These are phyloP conservation scores for Ficedula albicollis DNA, from an alignment of 2,797 vertebrate genomes.

Conservation along the genomic window DNA sequence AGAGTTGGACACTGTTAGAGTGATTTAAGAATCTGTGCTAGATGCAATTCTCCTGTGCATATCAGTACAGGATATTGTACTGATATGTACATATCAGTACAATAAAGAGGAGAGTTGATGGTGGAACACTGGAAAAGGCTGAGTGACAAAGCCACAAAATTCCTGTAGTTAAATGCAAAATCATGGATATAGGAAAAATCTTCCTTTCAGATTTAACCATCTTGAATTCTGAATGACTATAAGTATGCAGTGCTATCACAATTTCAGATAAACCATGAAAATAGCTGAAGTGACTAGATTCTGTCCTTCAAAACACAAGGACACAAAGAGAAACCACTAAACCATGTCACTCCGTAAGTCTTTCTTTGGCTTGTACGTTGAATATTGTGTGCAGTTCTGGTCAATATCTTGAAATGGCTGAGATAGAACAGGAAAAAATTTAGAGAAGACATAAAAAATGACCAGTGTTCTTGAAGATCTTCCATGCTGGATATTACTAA, in stretches of 20 bases:
- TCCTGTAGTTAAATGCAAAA: neutral
- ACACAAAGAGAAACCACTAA: neutral
- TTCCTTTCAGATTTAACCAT: neutral
- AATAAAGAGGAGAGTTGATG: neutral
- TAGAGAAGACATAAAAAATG: neutral
- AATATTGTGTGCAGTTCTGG: neutral
- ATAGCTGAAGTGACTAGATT: neutral
- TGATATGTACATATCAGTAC: neutral
- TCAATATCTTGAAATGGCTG: neutral
- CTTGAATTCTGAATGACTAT: neutral
- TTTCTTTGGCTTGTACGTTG: neutral
- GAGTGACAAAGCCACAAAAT: neutral
- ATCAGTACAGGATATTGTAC: no score
- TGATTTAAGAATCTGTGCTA: neutral
- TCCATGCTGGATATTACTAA: neutral
- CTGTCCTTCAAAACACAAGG: neutral
- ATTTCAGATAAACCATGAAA: neutral
- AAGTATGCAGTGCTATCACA: neutral
- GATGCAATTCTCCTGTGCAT: neutral
- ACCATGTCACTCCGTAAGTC: accelerated
- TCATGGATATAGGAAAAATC: neutral
- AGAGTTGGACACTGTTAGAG: neutral
- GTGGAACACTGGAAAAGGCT: neutral
- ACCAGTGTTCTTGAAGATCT: neutral
- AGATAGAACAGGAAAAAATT: neutral